Base-by-base conservation (phyloP, 2,797 vertebrate species). In the Siniperca obscura region DNA sequence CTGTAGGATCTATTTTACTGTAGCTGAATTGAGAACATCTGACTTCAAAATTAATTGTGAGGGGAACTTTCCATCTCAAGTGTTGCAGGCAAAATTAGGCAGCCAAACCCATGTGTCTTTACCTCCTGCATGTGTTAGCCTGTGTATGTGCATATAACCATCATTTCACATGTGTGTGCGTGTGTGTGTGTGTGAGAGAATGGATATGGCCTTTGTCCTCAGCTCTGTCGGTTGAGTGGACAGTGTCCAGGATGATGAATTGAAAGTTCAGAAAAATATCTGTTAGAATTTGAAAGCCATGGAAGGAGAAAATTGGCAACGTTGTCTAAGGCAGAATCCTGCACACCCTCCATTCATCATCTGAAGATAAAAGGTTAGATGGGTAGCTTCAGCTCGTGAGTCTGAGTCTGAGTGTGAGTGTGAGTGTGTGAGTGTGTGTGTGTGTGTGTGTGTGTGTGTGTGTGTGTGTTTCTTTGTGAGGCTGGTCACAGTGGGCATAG, bases 261-360 rank as follows among this genome's bases (percentile, higher is more conserved):
- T 92, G 92, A 94, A 93, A 92, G 93, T 93, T 94, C 86, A 91
- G 85, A 91, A 89, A 91, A 92, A 92, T 91, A 92, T 93, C 93
- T 87, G 92, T 88, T 91, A 81, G 86, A 92, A 88, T 92, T 91
- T 91, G 87, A 90, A 92, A 94, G 86, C 88, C 91, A 92, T 80
- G 88, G 92, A 92, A 89, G 92, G 89, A 89, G 93, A 94, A 94
- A 95, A 95, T 94, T 94, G 94, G 89, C 91, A 91, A 90, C 85
- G 81, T 92, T 91, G 91, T 95, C 90, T 86, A 78, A 88, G 89
- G 91, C 91, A 86, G 90, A 86, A 92, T 89, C 89, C 81, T 78
- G 86, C 87, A 87, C 74, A 73, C 44, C 77, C 82, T 79, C 89
- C 90, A 94, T 94, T 94, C 88, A 94, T 94, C 94, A 94, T 93